Conservation (phyloP, 2,113 vertebrate species). For the Ivindomyrus marchei region DNA sequence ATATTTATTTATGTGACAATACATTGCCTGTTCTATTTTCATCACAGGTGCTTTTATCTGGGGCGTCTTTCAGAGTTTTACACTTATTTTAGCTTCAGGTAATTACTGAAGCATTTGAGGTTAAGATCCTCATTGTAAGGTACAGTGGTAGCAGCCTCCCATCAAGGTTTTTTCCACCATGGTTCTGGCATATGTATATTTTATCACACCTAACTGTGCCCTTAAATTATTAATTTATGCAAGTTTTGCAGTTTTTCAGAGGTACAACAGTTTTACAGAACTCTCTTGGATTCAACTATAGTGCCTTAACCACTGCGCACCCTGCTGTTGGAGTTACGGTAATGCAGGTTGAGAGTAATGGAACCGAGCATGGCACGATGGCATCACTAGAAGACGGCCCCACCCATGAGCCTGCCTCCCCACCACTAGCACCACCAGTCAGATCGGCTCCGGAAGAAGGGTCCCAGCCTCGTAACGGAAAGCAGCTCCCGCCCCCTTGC, state of each 20-base stretch:
- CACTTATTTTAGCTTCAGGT: not conserved
- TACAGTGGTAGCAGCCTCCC: not conserved
- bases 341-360: not conserved
- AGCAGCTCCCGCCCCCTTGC: not conserved
- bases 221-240: not conserved
- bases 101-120: not conserved
- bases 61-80: not conserved
- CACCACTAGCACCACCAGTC: not conserved
- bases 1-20: slow-evolving; percentile 12
- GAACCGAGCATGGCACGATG: not conserved
- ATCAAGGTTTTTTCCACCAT: not conserved
- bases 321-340: not conserved
- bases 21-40: not conserved
- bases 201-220: not conserved
- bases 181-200: not conserved
- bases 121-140: not conserved
- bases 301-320: not conserved
- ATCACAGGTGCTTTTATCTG: not conserved
- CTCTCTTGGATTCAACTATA: not conserved
- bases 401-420: not conserved
- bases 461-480: not conserved
- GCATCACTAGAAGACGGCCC: not conserved
- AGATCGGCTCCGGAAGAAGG: not conserved
- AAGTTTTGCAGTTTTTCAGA: not conserved
- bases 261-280: not conserved